Conservation (phyloP, 2,113 vertebrate genomes). For the Gallinago paraguaiae region DNA sequence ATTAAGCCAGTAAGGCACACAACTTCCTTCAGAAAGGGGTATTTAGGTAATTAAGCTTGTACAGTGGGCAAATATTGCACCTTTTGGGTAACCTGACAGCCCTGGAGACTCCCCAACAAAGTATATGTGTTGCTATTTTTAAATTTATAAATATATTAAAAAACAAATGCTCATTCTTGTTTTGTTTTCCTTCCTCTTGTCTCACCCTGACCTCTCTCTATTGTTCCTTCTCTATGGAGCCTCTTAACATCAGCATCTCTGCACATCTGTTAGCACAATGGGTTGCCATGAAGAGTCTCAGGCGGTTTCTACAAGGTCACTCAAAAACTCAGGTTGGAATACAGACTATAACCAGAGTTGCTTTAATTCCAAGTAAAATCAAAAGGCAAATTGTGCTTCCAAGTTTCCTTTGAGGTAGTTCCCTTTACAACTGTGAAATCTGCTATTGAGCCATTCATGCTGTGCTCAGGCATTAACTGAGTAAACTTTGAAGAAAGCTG, state of each 20-base stretch:
- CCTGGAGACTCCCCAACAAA: neutral
- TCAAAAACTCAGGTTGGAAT: neutral
- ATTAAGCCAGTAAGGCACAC: neutral
- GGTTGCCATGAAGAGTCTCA: neutral
- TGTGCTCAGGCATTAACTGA: neutral
- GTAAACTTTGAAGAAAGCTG: neutral
- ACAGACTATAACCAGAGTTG: neutral
- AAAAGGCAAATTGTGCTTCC: neutral
- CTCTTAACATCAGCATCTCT: neutral
- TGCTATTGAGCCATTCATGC: neutral
- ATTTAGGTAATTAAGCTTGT: neutral
- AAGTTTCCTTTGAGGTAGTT: neutral
- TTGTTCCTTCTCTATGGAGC: neutral
- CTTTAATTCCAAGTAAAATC: neutral
- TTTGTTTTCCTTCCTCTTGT: neutral
- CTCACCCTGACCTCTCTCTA: neutral
- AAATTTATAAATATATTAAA: neutral
- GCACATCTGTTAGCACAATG: neutral
- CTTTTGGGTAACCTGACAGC: neutral
- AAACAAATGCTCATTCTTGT: neutral
- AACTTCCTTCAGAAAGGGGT: neutral
- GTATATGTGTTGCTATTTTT: neutral
- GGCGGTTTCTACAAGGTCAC: neutral
- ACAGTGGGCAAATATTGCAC: neutral
- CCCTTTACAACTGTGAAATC: neutral